Base-by-base conservation (phyloP, 2,797 vertebrate genomes). In the Heteromormyrus szaboi region DNA sequence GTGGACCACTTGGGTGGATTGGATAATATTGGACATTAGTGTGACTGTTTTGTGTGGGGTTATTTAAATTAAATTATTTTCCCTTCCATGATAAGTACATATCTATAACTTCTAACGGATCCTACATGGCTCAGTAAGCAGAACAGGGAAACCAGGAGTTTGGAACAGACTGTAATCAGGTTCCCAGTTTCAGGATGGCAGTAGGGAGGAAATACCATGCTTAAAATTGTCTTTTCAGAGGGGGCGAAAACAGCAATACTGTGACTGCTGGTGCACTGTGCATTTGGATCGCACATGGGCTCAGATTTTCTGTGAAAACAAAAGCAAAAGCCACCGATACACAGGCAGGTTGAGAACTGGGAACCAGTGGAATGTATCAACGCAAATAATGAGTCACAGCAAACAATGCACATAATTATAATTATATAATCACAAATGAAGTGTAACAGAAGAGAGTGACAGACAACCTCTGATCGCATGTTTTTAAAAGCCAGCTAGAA, bases 361-460 rank as follows among this genome's bases (percentile, higher is more conserved):
- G 76, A n/a, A 46, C 19, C 19, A 81, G 76, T 81, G 76, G 41
- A 81, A n/a, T 19, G 76, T 8, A 81, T 81, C 41, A 4, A 81
- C 1, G 41, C 76, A 81, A 81, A 81, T 37, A 72, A 72, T 81
- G 37, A 81, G 76, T 81, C 76, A 81, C 41, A n/a, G 17, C 76
- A 81, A 44, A 46, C 76, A 81, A 44, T 81, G 37, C 76, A 46
- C 37, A 81, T 81, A 81, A 81, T 46, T 44, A 79, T 44, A 44
- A n/a, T 79, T 81, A 81, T 81, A 46, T 46, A 81, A 81, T 46
- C 76, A 46, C 76, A 81, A 81, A n/a, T 81, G 19, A 81, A 81
- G 37, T 37, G 37, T 79, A 79, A 79, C 37, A 44, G 72, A 79
- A 44, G 37, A 41, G 72, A 72, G 68, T 41, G 62, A 29, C 25